These are phyloP conservation scores for Drosophila meridionalis DNA, from an alignment of 2,888 invertebrate species.

Conservation along the genomic window DNA sequence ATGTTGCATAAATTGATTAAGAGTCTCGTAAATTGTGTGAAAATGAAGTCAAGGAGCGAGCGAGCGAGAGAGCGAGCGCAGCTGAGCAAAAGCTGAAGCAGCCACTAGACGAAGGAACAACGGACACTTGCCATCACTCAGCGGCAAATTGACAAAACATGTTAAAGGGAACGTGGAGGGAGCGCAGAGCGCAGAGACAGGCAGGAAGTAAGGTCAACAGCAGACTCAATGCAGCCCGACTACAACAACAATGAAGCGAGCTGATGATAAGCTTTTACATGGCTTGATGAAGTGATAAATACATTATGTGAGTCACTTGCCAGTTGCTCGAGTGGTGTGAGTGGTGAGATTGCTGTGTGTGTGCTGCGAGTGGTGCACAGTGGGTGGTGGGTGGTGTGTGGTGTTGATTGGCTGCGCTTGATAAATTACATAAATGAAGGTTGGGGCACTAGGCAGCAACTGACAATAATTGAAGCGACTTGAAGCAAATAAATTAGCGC, in stretches of 20 bases:
- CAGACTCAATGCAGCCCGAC: slow-evolving; percentile 44
- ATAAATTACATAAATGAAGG: slow-evolving; percentile 41
- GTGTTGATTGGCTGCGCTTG: slow-evolving; percentile 57
- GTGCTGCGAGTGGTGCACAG: slow-evolving; percentile 2
- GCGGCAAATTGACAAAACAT: slow-evolving; percentile 69
- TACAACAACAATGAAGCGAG: slow-evolving; percentile 19
- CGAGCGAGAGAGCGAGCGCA: neutral
- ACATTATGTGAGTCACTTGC: slow-evolving; percentile 63
- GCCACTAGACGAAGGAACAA: slow-evolving; percentile 17
- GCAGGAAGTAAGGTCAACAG: slow-evolving; percentile 58
- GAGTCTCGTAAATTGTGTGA: slow-evolving; percentile 41
- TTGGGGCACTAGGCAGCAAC: neutral
- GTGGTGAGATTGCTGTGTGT: neutral
- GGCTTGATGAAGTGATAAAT: slow-evolving; percentile 78
- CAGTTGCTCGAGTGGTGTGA: slow-evolving; percentile 5
- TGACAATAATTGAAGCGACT: slow-evolving; percentile 69
- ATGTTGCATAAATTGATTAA: slow-evolving; percentile 46
- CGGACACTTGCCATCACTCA: slow-evolving; percentile 64
- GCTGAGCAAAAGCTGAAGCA: slow-evolving; percentile 16
- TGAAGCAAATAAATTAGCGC: slow-evolving; percentile 73
- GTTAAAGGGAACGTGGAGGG: slow-evolving; percentile 29
- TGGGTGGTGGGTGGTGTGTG: slow-evolving; percentile 4
- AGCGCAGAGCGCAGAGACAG: neutral
- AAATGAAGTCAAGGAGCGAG: slow-evolving; percentile 18
- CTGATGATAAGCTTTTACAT: slow-evolving; percentile 60